A percentile compares a stretch with the other conserved stretches of the same genome.
phyloP scores from a whole-genome alignment of 2,113 vertebrate species.

The Datnioides undecimradiatus region DNA sequence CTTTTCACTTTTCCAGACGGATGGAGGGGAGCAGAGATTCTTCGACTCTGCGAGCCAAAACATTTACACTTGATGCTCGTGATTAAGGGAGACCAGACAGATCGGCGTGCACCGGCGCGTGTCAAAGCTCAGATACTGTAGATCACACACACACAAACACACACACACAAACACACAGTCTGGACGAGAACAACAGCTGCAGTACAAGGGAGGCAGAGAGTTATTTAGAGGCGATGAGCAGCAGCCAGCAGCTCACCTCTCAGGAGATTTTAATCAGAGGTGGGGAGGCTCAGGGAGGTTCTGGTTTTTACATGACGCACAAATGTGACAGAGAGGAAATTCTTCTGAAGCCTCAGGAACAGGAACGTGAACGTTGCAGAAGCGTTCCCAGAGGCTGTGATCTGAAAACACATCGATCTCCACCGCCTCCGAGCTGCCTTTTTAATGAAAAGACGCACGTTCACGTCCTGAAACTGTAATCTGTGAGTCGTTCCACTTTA shows the following conservation, averaged over 20 bases:
- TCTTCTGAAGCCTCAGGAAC: neutral
- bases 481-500: neutral
- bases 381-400: neutral
- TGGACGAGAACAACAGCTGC: neutral
- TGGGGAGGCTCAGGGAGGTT: constrained; percentile 17
- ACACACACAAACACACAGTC: neutral
- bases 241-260: constrained; percentile 41
- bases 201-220: neutral
- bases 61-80: constrained; percentile 27
- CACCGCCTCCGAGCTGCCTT: neutral
- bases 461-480: neutral
- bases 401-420: neutral
- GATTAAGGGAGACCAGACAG: constrained; percentile 28
- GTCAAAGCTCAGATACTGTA: neutral
- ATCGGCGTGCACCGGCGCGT: neutral
- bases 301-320: neutral
- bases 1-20: constrained; percentile 48
- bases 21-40: constrained; percentile 15
- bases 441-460: neutral
- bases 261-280: constrained; percentile 46
- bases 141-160: neutral
- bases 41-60: constrained; percentile 22
- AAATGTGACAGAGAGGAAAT: constrained; percentile 12
- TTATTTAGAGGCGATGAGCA: constrained; percentile 15
- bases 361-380: neutral